Conservation (phyloP, 2,113 vertebrate genomes). For the Oostethus manadensis region DNA sequence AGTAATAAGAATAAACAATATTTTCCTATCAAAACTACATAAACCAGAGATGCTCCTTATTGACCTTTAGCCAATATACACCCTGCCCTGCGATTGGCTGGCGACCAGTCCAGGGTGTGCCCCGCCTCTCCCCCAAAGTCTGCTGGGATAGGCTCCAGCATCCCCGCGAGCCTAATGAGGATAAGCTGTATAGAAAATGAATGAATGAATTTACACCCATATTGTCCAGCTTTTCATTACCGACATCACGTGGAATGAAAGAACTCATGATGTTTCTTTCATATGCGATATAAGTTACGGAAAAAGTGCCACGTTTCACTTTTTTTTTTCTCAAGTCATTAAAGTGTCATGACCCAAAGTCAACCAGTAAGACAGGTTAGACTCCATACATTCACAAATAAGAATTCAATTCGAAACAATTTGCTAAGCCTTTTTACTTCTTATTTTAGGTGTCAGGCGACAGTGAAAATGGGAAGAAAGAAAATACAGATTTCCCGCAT, state of each 20-base stretch:
- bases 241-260: background rate
- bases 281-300: no score
- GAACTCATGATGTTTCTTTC: no score
- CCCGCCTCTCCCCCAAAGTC: no score
- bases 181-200: no score
- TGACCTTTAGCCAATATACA: no score
- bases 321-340: background rate
- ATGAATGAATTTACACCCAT: no score
- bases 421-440: background rate
- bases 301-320: no score
- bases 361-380: background rate
- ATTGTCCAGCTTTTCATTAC: background rate
- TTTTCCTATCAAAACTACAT: conserved; percentile 1
- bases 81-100: no score
- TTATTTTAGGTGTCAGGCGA: conserved; percentile 32
- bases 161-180: no score
- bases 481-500: conserved; percentile 97
- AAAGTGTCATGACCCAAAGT: background rate
- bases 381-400: background rate
- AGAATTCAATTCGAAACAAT: background rate
- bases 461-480: conserved; percentile 84
- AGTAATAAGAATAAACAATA: background rate
- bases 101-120: no score
- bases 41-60: background rate
- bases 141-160: no score